Percentiles rank a stretch among this genome's conserved stretches.
phyloP scores from a whole-genome alignment of 2,113 vertebrate genomes.

The Gasterosteus nipponicus region DNA sequence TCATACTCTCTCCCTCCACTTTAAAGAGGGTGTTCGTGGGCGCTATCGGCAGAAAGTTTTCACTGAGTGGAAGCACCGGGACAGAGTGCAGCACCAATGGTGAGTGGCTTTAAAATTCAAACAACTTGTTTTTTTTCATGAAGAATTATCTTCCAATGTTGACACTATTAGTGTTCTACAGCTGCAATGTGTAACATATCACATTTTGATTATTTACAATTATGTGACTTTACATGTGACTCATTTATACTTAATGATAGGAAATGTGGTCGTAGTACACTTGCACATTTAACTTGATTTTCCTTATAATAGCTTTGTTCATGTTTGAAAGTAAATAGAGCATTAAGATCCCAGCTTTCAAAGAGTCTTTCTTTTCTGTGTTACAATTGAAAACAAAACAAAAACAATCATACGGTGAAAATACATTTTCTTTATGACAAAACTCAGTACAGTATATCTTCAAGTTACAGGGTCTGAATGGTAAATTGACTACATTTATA shows the following conservation, averaged over 20 bases:
- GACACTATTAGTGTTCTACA: background rate
- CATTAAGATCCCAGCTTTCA: background rate
- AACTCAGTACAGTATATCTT: background rate
- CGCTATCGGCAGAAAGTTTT: constrained; percentile 44
- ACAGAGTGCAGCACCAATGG: constrained; percentile 15
- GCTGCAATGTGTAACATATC: background rate
- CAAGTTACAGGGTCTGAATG: background rate
- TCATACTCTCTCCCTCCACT: background rate
- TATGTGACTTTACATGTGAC: background rate
- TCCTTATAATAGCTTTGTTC: background rate
- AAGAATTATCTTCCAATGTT: background rate
- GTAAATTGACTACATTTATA: background rate
- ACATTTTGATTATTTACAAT: background rate
- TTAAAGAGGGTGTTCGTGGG: constrained; percentile 6
- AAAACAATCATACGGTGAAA: background rate
- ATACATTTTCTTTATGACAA: background rate
- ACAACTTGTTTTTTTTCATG: background rate
- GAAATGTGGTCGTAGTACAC: background rate
- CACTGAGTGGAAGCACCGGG: constrained; percentile 16
- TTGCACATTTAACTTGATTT: background rate
- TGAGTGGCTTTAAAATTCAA: constrained; percentile 36
- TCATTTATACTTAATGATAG: background rate
- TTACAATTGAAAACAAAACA: background rate
- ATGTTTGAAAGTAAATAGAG: background rate
- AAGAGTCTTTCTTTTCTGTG: background rate